These are phyloP conservation scores for Nycticryphes semicollaris DNA, from an alignment of 2,113 vertebrate genomes.

Conservation along the genomic window DNA sequence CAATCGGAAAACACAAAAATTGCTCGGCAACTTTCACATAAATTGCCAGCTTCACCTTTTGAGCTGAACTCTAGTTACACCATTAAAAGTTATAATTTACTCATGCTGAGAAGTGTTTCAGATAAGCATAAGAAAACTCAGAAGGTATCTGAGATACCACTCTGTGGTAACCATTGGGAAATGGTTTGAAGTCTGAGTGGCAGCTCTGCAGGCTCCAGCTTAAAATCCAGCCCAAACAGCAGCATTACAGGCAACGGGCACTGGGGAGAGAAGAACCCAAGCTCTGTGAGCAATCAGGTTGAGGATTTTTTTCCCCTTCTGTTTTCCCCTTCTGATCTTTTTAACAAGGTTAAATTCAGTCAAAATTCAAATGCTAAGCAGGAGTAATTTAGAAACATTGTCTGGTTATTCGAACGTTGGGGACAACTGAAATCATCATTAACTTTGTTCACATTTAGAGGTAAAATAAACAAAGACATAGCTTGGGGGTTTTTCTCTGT, in stretches of 20 bases:
- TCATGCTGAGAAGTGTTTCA: neutral
- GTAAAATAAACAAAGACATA: neutral
- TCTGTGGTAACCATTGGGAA: neutral
- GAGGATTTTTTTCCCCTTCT: neutral
- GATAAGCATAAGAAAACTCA: neutral
- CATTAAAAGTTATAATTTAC: neutral
- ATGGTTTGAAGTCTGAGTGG: neutral
- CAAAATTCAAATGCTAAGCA: neutral
- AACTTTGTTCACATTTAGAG: neutral
- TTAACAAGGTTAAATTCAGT: neutral
- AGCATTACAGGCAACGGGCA: neutral
- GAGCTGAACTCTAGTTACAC: neutral
- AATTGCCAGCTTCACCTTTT: neutral
- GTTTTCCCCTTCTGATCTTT: neutral
- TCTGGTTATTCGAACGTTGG: neutral
- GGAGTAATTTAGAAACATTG: neutral
- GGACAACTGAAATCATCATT: neutral
- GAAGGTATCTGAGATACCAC: neutral
- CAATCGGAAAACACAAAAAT: neutral
- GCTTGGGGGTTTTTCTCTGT: too few relatives aligned
- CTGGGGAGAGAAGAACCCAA: neutral
- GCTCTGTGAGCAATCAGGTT: rapidly evolving
- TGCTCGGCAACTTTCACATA: neutral
- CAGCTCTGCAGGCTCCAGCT: neutral
- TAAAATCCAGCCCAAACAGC: neutral